phyloP scores from a whole-genome alignment of 1,140 invertebrate genomes.

The Brachionus angularis region DNA sequence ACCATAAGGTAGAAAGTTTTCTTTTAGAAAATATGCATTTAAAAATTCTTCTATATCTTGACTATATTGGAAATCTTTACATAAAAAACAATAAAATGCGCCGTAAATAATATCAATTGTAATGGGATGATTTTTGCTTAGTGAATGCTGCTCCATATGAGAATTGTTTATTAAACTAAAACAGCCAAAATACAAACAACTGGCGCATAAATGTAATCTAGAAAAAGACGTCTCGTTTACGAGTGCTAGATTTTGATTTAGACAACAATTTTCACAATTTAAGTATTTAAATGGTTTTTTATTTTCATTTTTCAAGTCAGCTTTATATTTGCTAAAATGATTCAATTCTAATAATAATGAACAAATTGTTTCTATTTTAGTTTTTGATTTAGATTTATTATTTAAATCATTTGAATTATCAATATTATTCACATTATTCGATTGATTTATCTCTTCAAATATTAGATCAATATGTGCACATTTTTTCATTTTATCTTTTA shows the following conservation, averaged over 20 bases:
- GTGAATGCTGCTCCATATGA: not conserved
- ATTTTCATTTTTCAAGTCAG: not conserved
- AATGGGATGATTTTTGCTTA: not conserved
- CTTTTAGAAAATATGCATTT: not conserved
- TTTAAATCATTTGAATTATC: not conserved
- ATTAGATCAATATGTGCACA: no score
- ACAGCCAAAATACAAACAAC: conserved; percentile 29
- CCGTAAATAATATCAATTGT: conserved; percentile 76
- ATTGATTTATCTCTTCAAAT: no score
- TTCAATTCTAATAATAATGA: conserved; percentile 1
- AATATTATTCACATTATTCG: no score
- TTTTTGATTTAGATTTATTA: not conserved
- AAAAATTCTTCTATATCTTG: conserved; percentile 60
- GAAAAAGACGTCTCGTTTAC: not conserved
- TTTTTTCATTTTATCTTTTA: no score
- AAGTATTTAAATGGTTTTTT: not conserved
- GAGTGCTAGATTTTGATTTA: not conserved
- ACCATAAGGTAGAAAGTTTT: conserved; percentile 58
- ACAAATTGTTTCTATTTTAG: not conserved
- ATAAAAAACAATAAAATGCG: conserved; percentile 82
- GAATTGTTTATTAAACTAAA: conserved; percentile 5
- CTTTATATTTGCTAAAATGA: not conserved
- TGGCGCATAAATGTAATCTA: conserved; percentile 16
- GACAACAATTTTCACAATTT: not conserved
- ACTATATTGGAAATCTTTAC: conserved; percentile 87